Evolutionary conservation across 35 echinoderm and acorn worm species (phyloP), one percentile per base, ranked within the genome.

Genomic region (Lytechinus pictus): DNA sequence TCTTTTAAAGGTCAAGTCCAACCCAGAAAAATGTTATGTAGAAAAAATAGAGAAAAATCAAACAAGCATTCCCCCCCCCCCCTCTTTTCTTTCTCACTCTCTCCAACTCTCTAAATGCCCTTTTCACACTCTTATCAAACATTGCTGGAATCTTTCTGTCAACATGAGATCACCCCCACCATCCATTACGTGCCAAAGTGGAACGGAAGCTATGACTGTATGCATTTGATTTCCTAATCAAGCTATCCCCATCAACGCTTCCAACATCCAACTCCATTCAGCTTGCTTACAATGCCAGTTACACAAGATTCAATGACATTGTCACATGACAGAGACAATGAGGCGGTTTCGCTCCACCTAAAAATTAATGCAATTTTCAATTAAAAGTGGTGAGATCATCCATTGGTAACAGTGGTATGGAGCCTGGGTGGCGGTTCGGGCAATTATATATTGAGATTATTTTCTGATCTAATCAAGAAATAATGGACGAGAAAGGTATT

Each of bases 371-470:
- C 66, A 79, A 79, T 79, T 79, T 79, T 79, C 66, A 79, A 79
- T 79, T 79, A 79, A 79, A 79, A 79, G 66, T 79, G 66, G 66
- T 79, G 66, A 79, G 66, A 79, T 79, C 66, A 79, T 79, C 66
- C 66, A 14, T 3, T 6, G n/a, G 66, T 79, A 79, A 79, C 66
- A 79, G 66, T 79, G 66, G 21, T 8, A 79, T 79, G 66, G 66
- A 24, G 66, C 66, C 66, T 24, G 66, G 66, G n/a, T 79, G 66
- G n/a, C 66, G 66, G n/a, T 79, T 79, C 66, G 7, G 6, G 4
- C 12, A 79, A 79, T 79, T 79, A n/a, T n/a, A n/a, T n/a, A 79
- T 79, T 16, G 16, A 24, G 66, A 79, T 24, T 79, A 79, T 79
- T 79, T 16, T 79, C 66, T 5, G 19, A 79, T 24, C 19, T 24